A percentile compares a stretch with the other conserved stretches of the same genome.
These are phyloP conservation scores for Acanthaster planci DNA, from an alignment of 35 echinoderm and acorn worm species.

Conservation along the genomic window DNA sequence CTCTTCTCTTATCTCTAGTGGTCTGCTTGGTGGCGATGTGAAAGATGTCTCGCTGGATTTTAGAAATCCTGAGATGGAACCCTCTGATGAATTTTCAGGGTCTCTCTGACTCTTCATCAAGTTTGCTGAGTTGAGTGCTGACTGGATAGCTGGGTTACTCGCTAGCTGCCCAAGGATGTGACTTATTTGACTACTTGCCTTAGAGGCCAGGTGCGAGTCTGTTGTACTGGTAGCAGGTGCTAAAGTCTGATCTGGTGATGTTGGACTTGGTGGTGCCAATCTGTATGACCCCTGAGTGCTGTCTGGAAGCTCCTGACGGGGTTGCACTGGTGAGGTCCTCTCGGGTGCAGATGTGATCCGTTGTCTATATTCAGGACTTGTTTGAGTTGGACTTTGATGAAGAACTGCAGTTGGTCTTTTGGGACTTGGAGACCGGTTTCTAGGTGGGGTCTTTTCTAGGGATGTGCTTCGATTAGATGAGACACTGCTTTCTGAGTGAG, in stretches of 20 bases:
- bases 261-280: neutral
- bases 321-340: neutral
- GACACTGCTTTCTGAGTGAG: neutral
- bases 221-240: constrained; percentile 6
- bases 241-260: neutral
- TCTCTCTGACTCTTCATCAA: neutral
- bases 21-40: neutral
- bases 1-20: neutral
- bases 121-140: neutral
- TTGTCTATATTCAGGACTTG: constrained; percentile 1
- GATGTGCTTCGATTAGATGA: neutral
- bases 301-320: neutral
- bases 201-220: constrained; percentile 19
- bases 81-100: constrained; percentile 49
- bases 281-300: constrained; percentile 18
- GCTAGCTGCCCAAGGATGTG: constrained; percentile 40
- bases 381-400: neutral
- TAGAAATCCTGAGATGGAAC: constrained; percentile 38
- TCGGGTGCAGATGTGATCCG: neutral
- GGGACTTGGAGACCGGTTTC: neutral
- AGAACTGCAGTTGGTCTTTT: neutral
- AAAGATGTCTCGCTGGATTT: constrained; percentile 34
- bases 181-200: constrained; percentile 48
- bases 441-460: neutral
- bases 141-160: neutral